phyloP scores from a whole-genome alignment of 2,888 invertebrate species.

The Merodon equestris region DNA sequence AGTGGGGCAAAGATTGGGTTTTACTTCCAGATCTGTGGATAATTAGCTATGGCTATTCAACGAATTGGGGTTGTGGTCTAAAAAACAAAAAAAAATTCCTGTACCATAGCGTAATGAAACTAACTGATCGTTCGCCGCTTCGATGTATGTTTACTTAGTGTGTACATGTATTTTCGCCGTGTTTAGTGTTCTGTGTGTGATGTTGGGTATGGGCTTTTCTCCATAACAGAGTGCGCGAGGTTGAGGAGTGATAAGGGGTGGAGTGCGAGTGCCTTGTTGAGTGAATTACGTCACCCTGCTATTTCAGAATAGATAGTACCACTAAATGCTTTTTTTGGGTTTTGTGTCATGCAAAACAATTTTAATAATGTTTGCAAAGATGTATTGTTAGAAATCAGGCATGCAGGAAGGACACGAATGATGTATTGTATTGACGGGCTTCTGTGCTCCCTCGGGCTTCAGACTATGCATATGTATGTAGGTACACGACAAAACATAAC shows the following conservation, averaged over 20 bases:
- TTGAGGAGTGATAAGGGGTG: background rate
- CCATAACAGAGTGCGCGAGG: conserved; percentile 3
- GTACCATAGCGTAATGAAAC: conserved; percentile 30
- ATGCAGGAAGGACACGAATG: no score
- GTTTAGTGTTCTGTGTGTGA: conserved; percentile 19
- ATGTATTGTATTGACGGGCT: no score
- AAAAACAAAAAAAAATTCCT: conserved; percentile 23
- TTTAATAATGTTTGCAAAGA: background rate
- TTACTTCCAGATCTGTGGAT: background rate
- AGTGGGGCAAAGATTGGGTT: conserved; percentile 9
- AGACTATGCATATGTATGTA: no score
- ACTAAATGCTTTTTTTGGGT: conserved; percentile 62
- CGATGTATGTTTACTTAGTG: conserved; percentile 32
- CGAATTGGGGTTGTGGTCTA: conserved; percentile 16
- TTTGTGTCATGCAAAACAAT: conserved; percentile 17
- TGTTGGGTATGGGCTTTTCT: conserved; percentile 9
- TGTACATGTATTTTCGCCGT: conserved; percentile 29
- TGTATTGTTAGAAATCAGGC: no score
- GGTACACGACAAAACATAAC: no score
- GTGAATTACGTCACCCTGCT: conserved; percentile 75
- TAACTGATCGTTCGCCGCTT: conserved; percentile 18
- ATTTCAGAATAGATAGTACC: conserved; percentile 75
- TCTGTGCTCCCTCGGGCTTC: no score
- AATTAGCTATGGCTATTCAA: background rate
- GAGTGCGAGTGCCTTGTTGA: conserved; percentile 20